Conservation (phyloP, 1,140 invertebrate species). For the Leptinotarsa undecemlineata region DNA sequence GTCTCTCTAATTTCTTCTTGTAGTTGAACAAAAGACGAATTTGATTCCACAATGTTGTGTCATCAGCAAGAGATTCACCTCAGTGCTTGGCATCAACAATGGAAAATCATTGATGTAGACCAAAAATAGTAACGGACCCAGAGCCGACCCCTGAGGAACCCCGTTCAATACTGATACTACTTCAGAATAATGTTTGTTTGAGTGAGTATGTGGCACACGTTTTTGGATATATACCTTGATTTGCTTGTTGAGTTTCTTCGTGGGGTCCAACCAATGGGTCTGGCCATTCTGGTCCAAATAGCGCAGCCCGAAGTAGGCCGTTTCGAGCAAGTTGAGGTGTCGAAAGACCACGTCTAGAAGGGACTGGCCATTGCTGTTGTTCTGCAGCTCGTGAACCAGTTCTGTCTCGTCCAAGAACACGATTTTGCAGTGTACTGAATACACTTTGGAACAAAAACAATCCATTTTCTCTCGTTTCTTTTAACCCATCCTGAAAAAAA, state of each 20-base stretch:
- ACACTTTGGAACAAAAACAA: constrained; percentile 54
- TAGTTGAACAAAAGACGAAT: no score
- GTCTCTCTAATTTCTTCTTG: no score
- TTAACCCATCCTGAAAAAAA: neutral
- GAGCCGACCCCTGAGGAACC: no score
- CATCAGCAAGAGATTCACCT: no score
- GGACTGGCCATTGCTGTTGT: constrained; percentile 76
- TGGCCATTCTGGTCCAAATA: constrained; percentile 86
- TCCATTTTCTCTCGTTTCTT: constrained; percentile 42
- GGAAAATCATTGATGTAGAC: no score
- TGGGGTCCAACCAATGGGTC: constrained; percentile 89
- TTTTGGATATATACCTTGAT: constrained; percentile 54
- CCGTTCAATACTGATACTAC: no score
- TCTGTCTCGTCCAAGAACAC: constrained; percentile 69
- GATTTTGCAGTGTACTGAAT: constrained; percentile 63
- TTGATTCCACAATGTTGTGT: no score
- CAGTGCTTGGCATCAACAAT: no score
- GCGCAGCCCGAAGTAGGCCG: constrained; percentile 89
- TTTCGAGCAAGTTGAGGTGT: constrained; percentile 89
- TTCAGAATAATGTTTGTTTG: no score
- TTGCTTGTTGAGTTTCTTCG: constrained; percentile 81
- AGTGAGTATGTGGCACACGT: no score
- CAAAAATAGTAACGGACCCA: no score
- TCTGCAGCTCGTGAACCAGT: constrained; percentile 65
- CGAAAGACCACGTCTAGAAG: constrained; percentile 85